A percentile compares a stretch with the other conserved stretches of the same genome.
Evolutionary conservation across 2,113 vertebrate genomes (phyloP).

Genomic region (Ctenomys sociabilis): DNA sequence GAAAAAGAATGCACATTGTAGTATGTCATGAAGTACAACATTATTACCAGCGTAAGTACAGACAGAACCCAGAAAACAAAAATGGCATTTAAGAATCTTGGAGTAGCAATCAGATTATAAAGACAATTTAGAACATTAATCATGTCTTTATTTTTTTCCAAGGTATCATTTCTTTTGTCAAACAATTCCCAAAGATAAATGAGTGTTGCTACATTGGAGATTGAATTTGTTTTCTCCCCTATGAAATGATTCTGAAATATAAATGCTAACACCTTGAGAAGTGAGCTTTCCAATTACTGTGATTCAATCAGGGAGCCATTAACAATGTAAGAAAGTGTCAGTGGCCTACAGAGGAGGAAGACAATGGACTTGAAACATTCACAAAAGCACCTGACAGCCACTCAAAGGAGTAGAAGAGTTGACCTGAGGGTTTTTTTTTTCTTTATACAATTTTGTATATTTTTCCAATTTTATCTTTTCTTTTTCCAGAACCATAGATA

Average conservation of each 20-base stretch:
- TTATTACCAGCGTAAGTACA: neutral
- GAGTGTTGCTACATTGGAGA: neutral
- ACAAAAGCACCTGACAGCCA: conserved; percentile 48
- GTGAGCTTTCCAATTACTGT: conserved; percentile 87
- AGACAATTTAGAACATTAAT: neutral
- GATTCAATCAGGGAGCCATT: conserved; percentile 89
- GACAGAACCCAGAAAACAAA: neutral
- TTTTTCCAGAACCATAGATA: too few species aligned
- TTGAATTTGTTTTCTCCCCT: conserved; percentile 72
- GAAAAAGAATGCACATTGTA: conserved; percentile 5
- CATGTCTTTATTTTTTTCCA: neutral
- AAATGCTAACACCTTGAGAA: conserved; percentile 88
- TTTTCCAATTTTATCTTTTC: neutral
- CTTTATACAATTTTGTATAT: conserved; percentile 33
- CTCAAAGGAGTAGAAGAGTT: neutral
- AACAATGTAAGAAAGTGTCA: conserved; percentile 90
- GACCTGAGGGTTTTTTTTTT: neutral
- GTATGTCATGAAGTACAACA: neutral
- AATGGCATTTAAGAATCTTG: neutral
- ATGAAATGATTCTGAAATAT: conserved; percentile 88
- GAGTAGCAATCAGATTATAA: neutral
- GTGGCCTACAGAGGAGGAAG: conserved; percentile 82
- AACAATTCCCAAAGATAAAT: conserved; percentile 28
- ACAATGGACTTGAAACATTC: conserved; percentile 46
- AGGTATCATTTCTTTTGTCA: conserved; percentile 43